phyloP scores from a whole-genome alignment of 2,888 invertebrate genomes.

The Aspidiotus destructor region DNA sequence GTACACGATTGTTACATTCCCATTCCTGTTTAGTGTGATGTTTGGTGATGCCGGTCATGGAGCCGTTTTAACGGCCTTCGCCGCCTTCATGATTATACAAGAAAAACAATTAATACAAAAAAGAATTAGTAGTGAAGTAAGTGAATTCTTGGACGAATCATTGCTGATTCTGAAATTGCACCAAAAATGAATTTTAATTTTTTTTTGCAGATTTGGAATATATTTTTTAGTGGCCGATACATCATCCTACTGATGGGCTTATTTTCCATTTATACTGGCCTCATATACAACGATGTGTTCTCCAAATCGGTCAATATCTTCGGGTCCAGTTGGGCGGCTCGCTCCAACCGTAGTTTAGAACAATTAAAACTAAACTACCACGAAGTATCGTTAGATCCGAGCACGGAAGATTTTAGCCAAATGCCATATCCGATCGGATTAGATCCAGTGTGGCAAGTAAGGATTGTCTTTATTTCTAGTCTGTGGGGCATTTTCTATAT shows the following conservation, averaged over 20 bases:
- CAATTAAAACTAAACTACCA: slow-evolving; percentile 37
- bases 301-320: slow-evolving; percentile 61
- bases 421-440: slow-evolving; percentile 59
- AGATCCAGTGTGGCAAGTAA: slow-evolving; percentile 58
- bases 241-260: slow-evolving; percentile 63
- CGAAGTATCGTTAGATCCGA: slow-evolving; percentile 46
- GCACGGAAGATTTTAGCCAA: slow-evolving; percentile 43
- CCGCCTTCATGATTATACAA: slow-evolving; percentile 52
- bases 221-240: slow-evolving; percentile 63
- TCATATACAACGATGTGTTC: slow-evolving; percentile 65
- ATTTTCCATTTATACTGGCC: slow-evolving; percentile 64
- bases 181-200: background rate
- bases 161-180: background rate
- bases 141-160: background rate
- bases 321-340: slow-evolving; percentile 53
- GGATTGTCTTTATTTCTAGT: background rate
- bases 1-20: slow-evolving; percentile 64
- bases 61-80: slow-evolving; percentile 55
- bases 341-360: slow-evolving; percentile 43
- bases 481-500: too few species aligned
- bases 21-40: slow-evolving; percentile 69
- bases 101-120: slow-evolving; percentile 51
- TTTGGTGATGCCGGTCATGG: slow-evolving; percentile 69
- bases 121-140: slow-evolving; percentile 46
- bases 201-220: slow-evolving; percentile 54